Conservation (phyloP, 2,113 vertebrate species). For the Lampris megalopsis region DNA sequence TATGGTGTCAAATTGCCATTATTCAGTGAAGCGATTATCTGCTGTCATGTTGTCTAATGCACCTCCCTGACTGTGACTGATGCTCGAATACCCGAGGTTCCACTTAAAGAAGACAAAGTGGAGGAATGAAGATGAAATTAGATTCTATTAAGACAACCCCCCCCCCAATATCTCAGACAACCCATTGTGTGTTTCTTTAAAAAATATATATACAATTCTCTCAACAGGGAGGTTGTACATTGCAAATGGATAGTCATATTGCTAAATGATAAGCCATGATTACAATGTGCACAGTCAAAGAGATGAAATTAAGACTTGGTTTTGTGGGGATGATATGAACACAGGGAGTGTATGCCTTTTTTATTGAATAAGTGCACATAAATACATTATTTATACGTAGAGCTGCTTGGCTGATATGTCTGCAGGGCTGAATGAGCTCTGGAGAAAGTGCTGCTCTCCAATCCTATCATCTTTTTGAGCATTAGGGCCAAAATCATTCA, state of each 20-base stretch:
- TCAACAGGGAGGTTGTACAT: background rate
- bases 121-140: background rate
- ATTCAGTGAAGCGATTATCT: slow-evolving; percentile 77
- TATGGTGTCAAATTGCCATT: slow-evolving; percentile 79
- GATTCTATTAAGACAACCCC: slow-evolving; percentile 46
- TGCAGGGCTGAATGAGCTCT: background rate
- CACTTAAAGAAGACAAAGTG: slow-evolving; percentile 40
- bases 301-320: background rate
- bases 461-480: background rate
- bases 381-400: slow-evolving; percentile 7
- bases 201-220: background rate
- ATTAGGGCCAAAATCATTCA: slow-evolving; percentile 13
- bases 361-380: background rate
- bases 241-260: background rate
- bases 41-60: slow-evolving; percentile 65
- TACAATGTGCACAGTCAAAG: too few species aligned
- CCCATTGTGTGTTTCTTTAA: slow-evolving; percentile 6
- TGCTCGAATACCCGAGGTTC: slow-evolving; percentile 49
- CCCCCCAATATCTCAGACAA: slow-evolving; percentile 18
- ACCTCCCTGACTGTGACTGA: slow-evolving; percentile 67
- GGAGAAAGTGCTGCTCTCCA: background rate
- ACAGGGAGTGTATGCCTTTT: background rate
- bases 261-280: too few species aligned
- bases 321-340: background rate
- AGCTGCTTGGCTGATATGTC: background rate